A percentile compares a stretch with the other conserved stretches of the same genome.
These are phyloP conservation scores for Paramuricea clavata DNA, from an alignment of 92 coral and sea anemone genomes.

Conservation along the genomic window DNA sequence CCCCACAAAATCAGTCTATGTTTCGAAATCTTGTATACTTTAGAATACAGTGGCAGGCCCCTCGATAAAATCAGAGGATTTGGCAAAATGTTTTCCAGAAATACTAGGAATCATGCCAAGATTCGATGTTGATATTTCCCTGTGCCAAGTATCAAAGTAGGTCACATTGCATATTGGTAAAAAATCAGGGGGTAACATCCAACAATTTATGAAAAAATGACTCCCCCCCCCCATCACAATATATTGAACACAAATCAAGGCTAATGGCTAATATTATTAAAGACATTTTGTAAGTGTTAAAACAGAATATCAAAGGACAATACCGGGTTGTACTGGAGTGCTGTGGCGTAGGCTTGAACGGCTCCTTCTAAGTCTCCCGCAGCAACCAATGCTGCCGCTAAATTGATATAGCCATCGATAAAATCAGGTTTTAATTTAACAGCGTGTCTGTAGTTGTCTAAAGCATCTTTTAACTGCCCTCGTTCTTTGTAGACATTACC, in stretches of 20 bases:
- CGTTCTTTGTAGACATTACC: conserved; percentile 99
- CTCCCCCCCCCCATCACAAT: neutral
- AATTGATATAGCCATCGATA: conserved; percentile 97
- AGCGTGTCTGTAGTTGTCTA: conserved; percentile 98
- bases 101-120: too few species aligned
- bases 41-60: too few species aligned
- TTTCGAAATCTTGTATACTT: too few species aligned
- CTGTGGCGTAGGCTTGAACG: conserved; percentile 97
- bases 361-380: conserved; percentile 99
- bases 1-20: too few species aligned
- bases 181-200: neutral
- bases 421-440: conserved; percentile 99
- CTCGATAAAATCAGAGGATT: too few species aligned
- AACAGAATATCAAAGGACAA: conserved; percentile 37
- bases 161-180: neutral
- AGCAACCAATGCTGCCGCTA: conserved; percentile 99
- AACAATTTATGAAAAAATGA: too few species aligned
- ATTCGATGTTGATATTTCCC: too few species aligned
- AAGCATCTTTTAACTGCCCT: conserved; percentile 97
- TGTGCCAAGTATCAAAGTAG: too few species aligned
- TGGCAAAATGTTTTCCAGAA: too few species aligned
- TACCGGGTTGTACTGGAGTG: conserved; percentile 98
- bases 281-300: conserved; percentile 25
- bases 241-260: too few species aligned
- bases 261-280: too few species aligned